Base-by-base conservation (phyloP, 2,797 vertebrate genomes). In the Microtus agrestis region DNA sequence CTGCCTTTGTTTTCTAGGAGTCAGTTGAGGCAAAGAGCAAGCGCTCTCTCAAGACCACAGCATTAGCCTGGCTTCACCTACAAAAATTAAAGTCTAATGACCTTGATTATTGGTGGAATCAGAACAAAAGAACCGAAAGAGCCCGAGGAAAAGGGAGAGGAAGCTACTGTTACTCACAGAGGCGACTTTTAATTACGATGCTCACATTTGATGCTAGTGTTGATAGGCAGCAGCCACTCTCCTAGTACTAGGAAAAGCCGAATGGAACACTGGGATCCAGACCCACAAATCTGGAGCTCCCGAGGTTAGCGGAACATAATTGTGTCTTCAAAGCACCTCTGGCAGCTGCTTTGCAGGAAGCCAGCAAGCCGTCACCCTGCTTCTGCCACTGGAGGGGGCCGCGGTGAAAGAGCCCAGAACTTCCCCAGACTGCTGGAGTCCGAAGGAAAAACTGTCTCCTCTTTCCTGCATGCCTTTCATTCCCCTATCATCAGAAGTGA, bases 71-170 rank as follows among this genome's bases (percentile, higher is more conserved):
- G 67, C 54, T 71, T 80, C 40, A 89, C 51, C 59, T 14, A 97
- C 29, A 43, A 80, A 87, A 94, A 89, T 61, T 87, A 92, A 96
- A 93, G 34, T 69, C 54, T 29, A 87, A 54, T 76, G 37, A 88
- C 63, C 51, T 93, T 37, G 67, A 25, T 89, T 94, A 61, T 6
- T 48, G 10, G 80, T 34, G 23, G 31, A 89, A 67, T 90, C 11
- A 14, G 82, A 73, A 87, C 37, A 67, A 82, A 80, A 40, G 2
- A 37, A 51, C 63, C 27, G 27, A 76, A 84, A 95, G 54, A 29
- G 13, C 15, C 85, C 40, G 46, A 89, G 82, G 21, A 69, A 13
- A 95, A 90, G 37, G 27, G 27, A 34, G n/a, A 11, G 2, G 59
- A 63, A 76, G 29, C 40, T 61, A 21, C n/a, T 25, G 19, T 85